phyloP scores from a whole-genome alignment of 2,888 invertebrate genomes.

The Eumacrocentrus americanus region DNA sequence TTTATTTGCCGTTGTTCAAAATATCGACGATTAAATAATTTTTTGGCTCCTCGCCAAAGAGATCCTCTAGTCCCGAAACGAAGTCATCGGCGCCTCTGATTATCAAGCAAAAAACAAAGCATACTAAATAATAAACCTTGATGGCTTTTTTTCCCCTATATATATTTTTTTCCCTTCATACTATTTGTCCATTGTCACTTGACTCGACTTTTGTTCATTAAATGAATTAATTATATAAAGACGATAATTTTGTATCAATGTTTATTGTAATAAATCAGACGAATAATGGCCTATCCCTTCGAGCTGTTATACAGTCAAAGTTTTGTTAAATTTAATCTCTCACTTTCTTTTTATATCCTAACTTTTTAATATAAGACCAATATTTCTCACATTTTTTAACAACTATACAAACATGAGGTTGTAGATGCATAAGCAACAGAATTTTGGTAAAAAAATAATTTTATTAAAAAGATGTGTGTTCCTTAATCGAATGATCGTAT shows the following conservation, averaged over 20 bases:
- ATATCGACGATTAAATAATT: constrained; percentile 5
- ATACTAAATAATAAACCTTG: background rate
- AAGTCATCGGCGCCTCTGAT: constrained; percentile 21
- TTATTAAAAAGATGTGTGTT: constrained; percentile 50
- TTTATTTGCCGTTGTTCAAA: no score
- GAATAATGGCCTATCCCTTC: background rate
- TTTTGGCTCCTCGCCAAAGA: constrained; percentile 57
- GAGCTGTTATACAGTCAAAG: background rate
- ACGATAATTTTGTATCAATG: background rate
- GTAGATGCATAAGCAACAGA: constrained; percentile 9
- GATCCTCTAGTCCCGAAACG: constrained; percentile 57
- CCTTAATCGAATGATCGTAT: constrained; percentile 46
- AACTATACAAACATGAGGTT: background rate
- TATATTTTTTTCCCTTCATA: background rate
- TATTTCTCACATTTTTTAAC: constrained; percentile 2
- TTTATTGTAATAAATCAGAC: background rate
- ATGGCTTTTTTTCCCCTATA: no score
- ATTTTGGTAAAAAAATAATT: constrained; percentile 50
- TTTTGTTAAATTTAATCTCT: background rate
- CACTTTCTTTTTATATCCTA: no score
- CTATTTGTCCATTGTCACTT: background rate
- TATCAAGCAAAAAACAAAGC: background rate
- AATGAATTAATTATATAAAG: background rate
- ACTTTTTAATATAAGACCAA: background rate
- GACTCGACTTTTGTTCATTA: background rate